phyloP scores from a whole-genome alignment of 2,888 invertebrate genomes.

The Heliconius aoede region DNA sequence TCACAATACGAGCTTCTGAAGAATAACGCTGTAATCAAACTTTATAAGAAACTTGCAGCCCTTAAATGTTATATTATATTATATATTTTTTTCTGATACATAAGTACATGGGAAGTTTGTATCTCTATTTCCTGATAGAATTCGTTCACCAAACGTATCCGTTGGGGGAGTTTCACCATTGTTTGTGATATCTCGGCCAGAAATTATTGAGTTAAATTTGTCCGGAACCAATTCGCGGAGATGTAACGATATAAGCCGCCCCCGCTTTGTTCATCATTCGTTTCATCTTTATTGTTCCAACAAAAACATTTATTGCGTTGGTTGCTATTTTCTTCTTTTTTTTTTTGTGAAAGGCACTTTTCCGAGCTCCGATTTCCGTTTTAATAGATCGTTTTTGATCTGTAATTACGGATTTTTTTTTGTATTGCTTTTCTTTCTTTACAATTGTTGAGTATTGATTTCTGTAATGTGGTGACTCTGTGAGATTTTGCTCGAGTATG shows the following conservation, averaged over 20 bases:
- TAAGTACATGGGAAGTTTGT: slow-evolving; percentile 36
- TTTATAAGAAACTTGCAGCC: slow-evolving; percentile 31
- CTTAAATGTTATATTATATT: slow-evolving; percentile 22
- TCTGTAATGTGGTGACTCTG: neutral
- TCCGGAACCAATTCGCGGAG: slow-evolving; percentile 51
- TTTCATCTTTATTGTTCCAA: slow-evolving; percentile 54
- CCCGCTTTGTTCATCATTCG: slow-evolving; percentile 45
- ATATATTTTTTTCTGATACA: slow-evolving; percentile 27
- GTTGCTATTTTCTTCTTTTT: slow-evolving; percentile 12
- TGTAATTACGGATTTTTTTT: slow-evolving; percentile 24
- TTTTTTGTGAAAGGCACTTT: slow-evolving; percentile 39
- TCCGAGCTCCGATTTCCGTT: slow-evolving; percentile 21
- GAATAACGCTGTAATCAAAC: slow-evolving; percentile 33
- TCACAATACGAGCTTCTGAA: slow-evolving; percentile 1
- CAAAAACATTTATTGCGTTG: slow-evolving; percentile 48
- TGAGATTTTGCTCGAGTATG: neutral
- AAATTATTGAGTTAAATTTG: slow-evolving; percentile 59
- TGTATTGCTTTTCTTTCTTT: slow-evolving; percentile 15
- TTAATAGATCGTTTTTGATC: slow-evolving; percentile 30
- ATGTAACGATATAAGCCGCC: slow-evolving; percentile 48
- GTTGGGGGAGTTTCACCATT: slow-evolving; percentile 51
- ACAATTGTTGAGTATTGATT: slow-evolving; percentile 9
- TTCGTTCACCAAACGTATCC: slow-evolving; percentile 51
- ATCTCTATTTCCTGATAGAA: slow-evolving; percentile 49
- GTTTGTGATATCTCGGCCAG: slow-evolving; percentile 63